Percentiles rank a stretch among this genome's conserved stretches.
Conservation (phyloP, 2,797 vertebrate species). For the Capromys pilorides region DNA sequence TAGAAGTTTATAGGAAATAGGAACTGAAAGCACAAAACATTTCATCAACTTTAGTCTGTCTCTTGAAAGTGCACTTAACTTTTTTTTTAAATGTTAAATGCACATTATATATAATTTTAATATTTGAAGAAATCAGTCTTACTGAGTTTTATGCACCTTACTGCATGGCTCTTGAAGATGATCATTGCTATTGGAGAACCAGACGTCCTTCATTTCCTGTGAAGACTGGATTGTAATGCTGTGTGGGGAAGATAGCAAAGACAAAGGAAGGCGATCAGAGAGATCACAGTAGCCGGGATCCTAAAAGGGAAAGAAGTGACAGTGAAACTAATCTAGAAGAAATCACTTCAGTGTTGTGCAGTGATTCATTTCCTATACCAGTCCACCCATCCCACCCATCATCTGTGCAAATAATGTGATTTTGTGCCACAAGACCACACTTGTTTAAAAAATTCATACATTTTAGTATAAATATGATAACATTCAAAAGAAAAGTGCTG, state of each 20-base stretch:
- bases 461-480: background rate
- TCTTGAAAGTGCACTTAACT: background rate
- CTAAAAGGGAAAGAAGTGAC: slow-evolving; percentile 9
- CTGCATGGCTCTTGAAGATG: background rate
- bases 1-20: background rate
- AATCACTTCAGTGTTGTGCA: background rate
- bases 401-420: background rate
- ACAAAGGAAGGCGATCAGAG: background rate
- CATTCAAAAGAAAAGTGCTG: background rate
- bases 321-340: slow-evolving; percentile 57
- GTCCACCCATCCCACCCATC: background rate
- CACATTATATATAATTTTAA: slow-evolving; percentile 6
- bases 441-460: background rate
- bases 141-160: background rate
- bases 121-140: slow-evolving; percentile 5
- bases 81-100: background rate
- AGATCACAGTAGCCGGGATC: background rate
- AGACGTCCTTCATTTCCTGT: slow-evolving; percentile 21
- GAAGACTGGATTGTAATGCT: slow-evolving; percentile 35
- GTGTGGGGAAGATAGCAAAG: background rate
- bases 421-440: background rate
- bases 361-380: background rate
- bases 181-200: background rate
- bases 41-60: background rate
- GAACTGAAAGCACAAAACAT: background rate